Evolutionary conservation across 2,888 invertebrate genomes (phyloP).

Genomic region (Cephonodes hylas): DNA sequence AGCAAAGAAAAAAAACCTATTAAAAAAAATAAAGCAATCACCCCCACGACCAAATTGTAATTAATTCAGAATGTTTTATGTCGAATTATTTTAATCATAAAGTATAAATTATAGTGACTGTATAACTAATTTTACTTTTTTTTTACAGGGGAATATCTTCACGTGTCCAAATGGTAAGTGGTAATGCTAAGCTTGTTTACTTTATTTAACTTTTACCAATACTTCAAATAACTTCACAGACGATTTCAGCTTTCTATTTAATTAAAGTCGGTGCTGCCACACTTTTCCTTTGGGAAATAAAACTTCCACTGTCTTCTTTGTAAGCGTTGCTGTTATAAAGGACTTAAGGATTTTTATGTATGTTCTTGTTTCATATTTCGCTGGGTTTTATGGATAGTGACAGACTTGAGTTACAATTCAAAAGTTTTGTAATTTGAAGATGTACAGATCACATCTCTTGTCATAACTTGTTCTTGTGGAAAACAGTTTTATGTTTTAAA

Average conservation of each 20-base stretch:
- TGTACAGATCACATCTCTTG: not conserved
- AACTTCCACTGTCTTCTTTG: slow-evolving; percentile 25
- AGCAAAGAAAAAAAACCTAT: too few species aligned
- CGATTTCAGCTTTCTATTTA: slow-evolving; percentile 25
- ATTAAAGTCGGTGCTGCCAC: slow-evolving; percentile 30
- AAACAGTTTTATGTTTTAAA: not conserved
- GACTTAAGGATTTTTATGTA: slow-evolving; percentile 24
- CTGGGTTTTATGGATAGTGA: not conserved
- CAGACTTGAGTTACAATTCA: not conserved
- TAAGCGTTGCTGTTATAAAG: slow-evolving; percentile 21
- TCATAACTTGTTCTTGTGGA: not conserved
- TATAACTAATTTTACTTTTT: slow-evolving; percentile 22
- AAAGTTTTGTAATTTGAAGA: not conserved
- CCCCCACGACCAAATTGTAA: too few species aligned
- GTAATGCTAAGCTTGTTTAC: slow-evolving; percentile 19
- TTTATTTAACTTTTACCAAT: slow-evolving; percentile 30
- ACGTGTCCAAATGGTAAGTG: slow-evolving; percentile 88
- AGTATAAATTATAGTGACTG: not conserved
- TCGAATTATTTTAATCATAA: not conserved
- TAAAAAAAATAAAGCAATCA: too few species aligned
- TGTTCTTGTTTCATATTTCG: not conserved
- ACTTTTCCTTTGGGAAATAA: slow-evolving; percentile 34
- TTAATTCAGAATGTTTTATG: not conserved
- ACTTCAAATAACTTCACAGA: slow-evolving; percentile 28
- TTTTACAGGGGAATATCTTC: slow-evolving; percentile 84